Percentiles rank a stretch among this genome's conserved stretches.
Evolutionary conservation across 1,140 invertebrate genomes (phyloP).

Genomic region (Penaeus indicus): DNA sequence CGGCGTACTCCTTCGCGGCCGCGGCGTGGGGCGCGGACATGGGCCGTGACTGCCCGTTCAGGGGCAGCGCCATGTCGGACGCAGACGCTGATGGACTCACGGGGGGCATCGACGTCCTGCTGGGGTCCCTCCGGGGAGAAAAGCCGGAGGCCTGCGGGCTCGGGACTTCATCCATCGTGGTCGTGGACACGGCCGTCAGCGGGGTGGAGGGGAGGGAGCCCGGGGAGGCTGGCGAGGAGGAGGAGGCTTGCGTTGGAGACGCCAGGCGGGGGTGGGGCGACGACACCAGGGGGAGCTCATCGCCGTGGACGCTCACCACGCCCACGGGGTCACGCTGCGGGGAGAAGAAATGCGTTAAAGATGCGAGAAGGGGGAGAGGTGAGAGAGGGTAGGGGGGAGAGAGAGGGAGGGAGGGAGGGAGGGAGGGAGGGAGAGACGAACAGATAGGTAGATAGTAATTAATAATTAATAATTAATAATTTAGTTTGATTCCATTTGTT

Average conservation of each 20-base stretch:
- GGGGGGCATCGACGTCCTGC: not conserved
- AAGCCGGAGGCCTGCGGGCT: not conserved
- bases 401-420: no score
- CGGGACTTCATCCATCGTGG: constrained; percentile 5
- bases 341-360: not conserved
- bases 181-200: constrained; percentile 46
- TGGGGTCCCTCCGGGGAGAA: not conserved
- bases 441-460: no score
- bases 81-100: constrained; percentile 8
- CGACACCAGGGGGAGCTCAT: constrained; percentile 51
- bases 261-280: constrained; percentile 43
- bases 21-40: not conserved
- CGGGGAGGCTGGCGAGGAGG: constrained; percentile 13
- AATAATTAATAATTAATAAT: no score
- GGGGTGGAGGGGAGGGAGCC: constrained; percentile 48
- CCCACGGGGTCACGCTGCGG: constrained; percentile 21
- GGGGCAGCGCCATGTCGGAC: not conserved
- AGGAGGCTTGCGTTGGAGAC: constrained; percentile 30
- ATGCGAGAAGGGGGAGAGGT: not conserved
- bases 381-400: not conserved
- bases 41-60: not conserved
- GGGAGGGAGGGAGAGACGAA: rapidly evolving
- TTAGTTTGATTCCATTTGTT: no score
- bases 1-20: not conserved
- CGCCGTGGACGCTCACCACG: constrained; percentile 23